These are phyloP conservation scores for Tiliqua scincoides DNA, from an alignment of 2,113 vertebrate species.

Conservation along the genomic window DNA sequence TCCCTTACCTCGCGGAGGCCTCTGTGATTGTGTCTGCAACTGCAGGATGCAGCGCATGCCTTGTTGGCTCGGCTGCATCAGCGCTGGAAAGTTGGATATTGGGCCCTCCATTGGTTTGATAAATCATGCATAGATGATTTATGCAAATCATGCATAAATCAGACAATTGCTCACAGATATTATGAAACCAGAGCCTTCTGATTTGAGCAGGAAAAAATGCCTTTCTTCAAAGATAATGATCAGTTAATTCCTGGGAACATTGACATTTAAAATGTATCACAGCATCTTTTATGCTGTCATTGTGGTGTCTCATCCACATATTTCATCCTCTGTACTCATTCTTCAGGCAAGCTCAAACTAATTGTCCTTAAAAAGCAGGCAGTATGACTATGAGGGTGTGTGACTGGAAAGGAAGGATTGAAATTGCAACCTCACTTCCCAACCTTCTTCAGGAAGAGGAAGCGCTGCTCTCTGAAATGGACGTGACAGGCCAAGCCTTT, in stretches of 20 bases:
- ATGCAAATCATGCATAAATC: too few relatives aligned
- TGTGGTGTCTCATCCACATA: accelerated
- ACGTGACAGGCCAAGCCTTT: constrained; percentile 97
- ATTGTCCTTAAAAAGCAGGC: background rate
- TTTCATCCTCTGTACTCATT: background rate
- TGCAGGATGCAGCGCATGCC: too few relatives aligned
- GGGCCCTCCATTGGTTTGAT: background rate
- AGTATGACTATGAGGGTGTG: background rate
- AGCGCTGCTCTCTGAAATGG: constrained; percentile 96
- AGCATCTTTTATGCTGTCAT: background rate
- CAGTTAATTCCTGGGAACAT: too few relatives aligned
- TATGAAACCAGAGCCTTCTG: too few relatives aligned
- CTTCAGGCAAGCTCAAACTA: background rate
- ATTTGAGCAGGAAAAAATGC: too few relatives aligned
- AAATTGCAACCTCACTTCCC: background rate
- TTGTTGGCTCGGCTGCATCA: too few relatives aligned
- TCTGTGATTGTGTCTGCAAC: too few relatives aligned
- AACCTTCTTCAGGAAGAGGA: constrained; percentile 87
- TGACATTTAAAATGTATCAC: background rate
- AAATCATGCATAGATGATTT: background rate
- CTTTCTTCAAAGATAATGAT: too few relatives aligned
- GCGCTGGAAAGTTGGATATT: too few relatives aligned
- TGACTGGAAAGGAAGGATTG: background rate
- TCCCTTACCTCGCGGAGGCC: too few relatives aligned
- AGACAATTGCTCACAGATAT: too few relatives aligned